Percentiles rank a stretch among this genome's conserved stretches.
phyloP scores from a whole-genome alignment of 1,140 invertebrate genomes.

The Sycophila sp. region DNA sequence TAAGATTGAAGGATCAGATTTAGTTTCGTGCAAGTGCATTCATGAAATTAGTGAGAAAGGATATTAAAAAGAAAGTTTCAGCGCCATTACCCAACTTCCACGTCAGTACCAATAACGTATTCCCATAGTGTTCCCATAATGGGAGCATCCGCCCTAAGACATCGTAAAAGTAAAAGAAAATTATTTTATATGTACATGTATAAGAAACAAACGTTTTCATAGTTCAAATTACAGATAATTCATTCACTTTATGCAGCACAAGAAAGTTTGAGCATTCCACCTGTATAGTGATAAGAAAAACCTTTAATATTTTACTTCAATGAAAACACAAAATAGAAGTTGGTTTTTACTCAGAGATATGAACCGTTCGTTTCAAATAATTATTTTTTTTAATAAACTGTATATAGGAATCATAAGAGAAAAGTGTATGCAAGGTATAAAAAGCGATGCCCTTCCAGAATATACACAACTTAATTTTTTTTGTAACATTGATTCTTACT shows the following conservation, averaged over 20 bases:
- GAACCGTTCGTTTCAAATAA: no score
- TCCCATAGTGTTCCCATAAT: conserved; percentile 96
- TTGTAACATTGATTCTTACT: conserved; percentile 67
- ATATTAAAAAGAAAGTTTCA: conserved; percentile 26
- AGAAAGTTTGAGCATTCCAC: no score
- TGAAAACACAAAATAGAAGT: no score
- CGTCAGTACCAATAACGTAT: conserved; percentile 82
- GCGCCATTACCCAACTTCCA: conserved; percentile 77
- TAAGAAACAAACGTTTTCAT: conserved; percentile 15
- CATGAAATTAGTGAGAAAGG: background rate
- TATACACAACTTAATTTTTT: no score
- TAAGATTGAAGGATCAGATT: background rate
- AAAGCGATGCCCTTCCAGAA: conserved; percentile 27
- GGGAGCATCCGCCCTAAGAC: conserved; percentile 93
- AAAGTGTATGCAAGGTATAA: background rate
- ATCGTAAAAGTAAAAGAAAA: conserved; percentile 51
- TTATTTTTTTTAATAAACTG: no score
- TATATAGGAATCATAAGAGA: no score
- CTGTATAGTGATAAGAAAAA: no score
- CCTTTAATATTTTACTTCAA: no score
- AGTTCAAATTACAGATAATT: conserved; percentile 44
- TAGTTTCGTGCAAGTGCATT: background rate
- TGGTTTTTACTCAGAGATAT: no score
- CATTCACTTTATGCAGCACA: conserved; percentile 9
- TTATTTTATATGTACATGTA: conserved; percentile 27